Evolutionary conservation across 2,888 invertebrate genomes (phyloP).

Genomic region (Ichneumon xanthorius): DNA sequence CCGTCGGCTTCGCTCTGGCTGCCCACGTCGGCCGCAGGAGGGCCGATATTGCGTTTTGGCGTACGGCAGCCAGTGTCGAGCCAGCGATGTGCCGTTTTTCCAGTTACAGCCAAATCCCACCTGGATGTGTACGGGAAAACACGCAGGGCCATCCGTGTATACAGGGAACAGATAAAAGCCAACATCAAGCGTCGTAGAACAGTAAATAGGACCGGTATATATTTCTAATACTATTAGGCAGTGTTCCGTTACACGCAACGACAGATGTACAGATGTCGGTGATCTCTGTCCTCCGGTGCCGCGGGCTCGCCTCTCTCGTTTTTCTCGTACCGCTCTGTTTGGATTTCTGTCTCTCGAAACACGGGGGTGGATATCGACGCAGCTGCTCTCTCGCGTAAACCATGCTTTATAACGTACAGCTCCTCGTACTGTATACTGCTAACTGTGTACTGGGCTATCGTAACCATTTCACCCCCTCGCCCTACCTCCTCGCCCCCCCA

Average conservation of each 20-base stretch:
- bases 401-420: slow-evolving; percentile 63
- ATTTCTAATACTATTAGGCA: slow-evolving; percentile 84
- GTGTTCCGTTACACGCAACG: slow-evolving; percentile 84
- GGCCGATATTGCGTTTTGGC: background rate
- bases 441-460: slow-evolving; percentile 26
- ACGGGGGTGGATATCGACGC: slow-evolving; percentile 66
- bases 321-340: slow-evolving; percentile 75
- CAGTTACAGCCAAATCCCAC: no score
- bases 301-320: slow-evolving; percentile 43
- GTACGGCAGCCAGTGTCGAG: no score
- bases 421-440: slow-evolving; percentile 17
- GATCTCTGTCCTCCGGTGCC: slow-evolving; percentile 70
- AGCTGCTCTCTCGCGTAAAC: slow-evolving; percentile 71
- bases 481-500: slow-evolving; percentile 42
- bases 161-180: slow-evolving; percentile 9
- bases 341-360: slow-evolving; percentile 75
- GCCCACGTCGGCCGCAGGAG: no score
- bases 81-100: no score
- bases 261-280: slow-evolving; percentile 82
- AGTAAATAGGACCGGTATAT: slow-evolving; percentile 71
- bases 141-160: background rate
- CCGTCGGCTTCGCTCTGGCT: no score
- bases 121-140: slow-evolving; percentile 5
- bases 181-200: slow-evolving; percentile 5
- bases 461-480: slow-evolving; percentile 49